Evolutionary conservation across 2,797 vertebrate species (phyloP), one percentile per base, ranked within the genome.

Genomic region (Philypnodon macrostomus): DNA sequence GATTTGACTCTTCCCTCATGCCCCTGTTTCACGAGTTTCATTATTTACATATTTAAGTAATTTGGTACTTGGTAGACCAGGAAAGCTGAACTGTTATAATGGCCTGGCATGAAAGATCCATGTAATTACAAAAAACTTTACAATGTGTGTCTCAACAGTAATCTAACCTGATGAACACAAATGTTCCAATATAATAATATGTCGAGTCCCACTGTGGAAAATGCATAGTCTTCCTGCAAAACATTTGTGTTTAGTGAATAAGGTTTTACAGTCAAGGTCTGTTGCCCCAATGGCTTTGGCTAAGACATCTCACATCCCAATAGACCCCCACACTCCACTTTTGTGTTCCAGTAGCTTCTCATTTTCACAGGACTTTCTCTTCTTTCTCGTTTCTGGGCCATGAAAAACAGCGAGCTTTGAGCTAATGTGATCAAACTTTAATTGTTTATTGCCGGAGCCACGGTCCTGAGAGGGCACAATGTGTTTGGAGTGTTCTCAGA

Each of bases 381-480:
- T 17, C 17, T 30, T 18, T 15, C 16, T 15, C 13, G 32, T 45
- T 31, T 18, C 33, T 19, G 7, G 37, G 21, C 47, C 35, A 4
- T 14, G 3, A 1, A 31, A 49, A 27, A 30, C 58, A 56, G 15
- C 19, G 11, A 44, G 58, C 53, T 61, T 24, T 16, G 16, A 54
- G 21, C 40, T 29, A 45, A 61, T 15, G 3, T 63, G 41, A 67
- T 82, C 47, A 73, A 72, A 72, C 47, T 70, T 79, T 67, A 71
- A 75, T 69, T 67, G 71, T 75, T 67, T 61, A 49, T 62, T 51
- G 49, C 54, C 19, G 33, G 41, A 64, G 45, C 41, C 32, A 9
- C 10, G 6, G 51, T 67, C 61, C 61, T 62, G 35, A 53, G 66
- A 58, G 68, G 21, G 16, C 32, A 55, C 39, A 18, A 42, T 36